A percentile compares a stretch with the other conserved stretches of the same genome.
These are phyloP conservation scores for Ostrea edulis DNA, from an alignment of 1,140 invertebrate genomes.

Conservation along the genomic window DNA sequence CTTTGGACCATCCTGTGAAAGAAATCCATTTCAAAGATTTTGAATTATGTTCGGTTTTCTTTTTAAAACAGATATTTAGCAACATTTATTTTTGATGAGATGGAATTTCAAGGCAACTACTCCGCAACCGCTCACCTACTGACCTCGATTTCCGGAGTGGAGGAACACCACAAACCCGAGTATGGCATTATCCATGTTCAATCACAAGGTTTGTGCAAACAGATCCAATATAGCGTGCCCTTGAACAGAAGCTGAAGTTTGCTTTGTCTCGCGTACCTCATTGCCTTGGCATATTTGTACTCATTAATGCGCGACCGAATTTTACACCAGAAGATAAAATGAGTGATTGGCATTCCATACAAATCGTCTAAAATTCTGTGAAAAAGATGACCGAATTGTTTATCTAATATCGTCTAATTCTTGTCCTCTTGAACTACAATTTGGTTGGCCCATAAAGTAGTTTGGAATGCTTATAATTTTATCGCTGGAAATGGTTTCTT, in stretches of 20 bases:
- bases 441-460: background rate
- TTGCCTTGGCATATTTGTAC: constrained; percentile 36
- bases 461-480: background rate
- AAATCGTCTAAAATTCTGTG: constrained; percentile 5
- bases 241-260: constrained; percentile 8
- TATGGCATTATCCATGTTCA: background rate
- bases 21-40: no score
- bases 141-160: background rate
- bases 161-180: background rate
- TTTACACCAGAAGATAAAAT: constrained; percentile 28
- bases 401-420: constrained; percentile 18
- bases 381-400: constrained; percentile 16
- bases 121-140: background rate
- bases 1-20: no score
- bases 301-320: constrained; percentile 34
- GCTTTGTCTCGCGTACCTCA: constrained; percentile 1
- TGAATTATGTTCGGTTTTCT: no score
- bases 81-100: background rate
- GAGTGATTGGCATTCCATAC: constrained; percentile 10
- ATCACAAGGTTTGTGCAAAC: background rate
- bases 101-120: background rate
- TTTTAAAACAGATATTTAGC: no score
- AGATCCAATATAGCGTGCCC: background rate
- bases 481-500: background rate
- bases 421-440: background rate